Conservation (phyloP, 1,140 invertebrate species). For the Pentalonia nigronervosa region DNA sequence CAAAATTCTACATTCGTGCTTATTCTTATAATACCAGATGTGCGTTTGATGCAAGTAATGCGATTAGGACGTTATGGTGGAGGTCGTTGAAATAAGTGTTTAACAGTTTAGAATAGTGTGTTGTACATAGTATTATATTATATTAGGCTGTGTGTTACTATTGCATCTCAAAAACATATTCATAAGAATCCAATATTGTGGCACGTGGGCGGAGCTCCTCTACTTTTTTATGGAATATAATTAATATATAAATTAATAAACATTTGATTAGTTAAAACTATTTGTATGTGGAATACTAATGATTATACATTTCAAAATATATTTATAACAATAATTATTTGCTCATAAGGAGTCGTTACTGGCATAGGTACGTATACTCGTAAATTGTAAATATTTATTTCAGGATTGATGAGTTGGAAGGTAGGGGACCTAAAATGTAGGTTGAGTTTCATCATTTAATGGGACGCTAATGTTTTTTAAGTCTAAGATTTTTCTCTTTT, state of each 20-base stretch:
- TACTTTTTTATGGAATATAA: background rate
- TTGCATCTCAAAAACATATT: background rate
- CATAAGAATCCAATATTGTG: background rate
- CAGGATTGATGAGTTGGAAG: background rate
- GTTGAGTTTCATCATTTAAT: background rate
- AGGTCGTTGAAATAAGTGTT: background rate
- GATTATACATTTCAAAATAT: too few relatives aligned
- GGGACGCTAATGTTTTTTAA: background rate
- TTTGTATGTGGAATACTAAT: too few relatives aligned
- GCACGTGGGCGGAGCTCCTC: background rate
- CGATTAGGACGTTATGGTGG: background rate
- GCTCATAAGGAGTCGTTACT: background rate
- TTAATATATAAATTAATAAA: background rate
- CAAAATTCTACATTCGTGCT: background rate
- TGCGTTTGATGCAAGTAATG: background rate
- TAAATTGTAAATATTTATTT: background rate
- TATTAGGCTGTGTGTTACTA: background rate
- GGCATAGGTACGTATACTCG: background rate
- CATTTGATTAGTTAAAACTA: background rate
- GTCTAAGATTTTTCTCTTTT: background rate
- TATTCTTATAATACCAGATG: background rate
- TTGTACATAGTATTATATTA: background rate
- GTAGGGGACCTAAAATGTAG: background rate
- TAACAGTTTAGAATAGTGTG: background rate
- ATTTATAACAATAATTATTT: background rate